A percentile compares a stretch with the other conserved stretches of the same genome.
Conservation (phyloP, 1,140 invertebrate species). For the Adoxophyes honmai region DNA sequence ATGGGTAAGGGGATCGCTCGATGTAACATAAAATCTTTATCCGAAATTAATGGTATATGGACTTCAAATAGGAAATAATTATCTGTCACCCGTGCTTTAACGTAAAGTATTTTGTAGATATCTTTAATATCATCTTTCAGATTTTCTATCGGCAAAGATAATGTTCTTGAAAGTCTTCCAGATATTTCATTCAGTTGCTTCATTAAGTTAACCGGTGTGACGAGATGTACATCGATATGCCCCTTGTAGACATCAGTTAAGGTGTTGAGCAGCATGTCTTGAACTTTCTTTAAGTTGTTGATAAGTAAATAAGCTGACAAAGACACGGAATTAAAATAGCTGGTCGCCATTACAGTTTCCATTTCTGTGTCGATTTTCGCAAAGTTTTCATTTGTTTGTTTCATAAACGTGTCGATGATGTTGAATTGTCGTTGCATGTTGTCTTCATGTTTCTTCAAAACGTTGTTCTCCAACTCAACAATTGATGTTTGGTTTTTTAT, state of each 20-base stretch:
- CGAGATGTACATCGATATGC: constrained; percentile 24
- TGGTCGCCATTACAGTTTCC: constrained; percentile 18
- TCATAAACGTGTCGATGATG: constrained; percentile 19
- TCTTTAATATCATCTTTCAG: constrained; percentile 15
- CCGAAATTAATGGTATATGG: constrained; percentile 18
- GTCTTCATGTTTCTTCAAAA: constrained; percentile 22
- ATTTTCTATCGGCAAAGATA: constrained; percentile 25
- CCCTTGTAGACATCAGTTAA: constrained; percentile 23
- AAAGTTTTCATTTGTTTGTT: constrained; percentile 20
- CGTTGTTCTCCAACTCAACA: constrained; percentile 24
- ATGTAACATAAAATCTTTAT: constrained; percentile 20
- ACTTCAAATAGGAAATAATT: constrained; percentile 23
- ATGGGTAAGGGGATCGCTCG: constrained; percentile 18
- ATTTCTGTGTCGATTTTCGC: constrained; percentile 10
- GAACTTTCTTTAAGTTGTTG: constrained; percentile 18
- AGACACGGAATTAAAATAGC: constrained; percentile 20
- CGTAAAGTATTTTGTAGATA: constrained; percentile 23
- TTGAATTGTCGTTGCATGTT: constrained; percentile 21
- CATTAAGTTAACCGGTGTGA: constrained; percentile 19
- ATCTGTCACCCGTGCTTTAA: constrained; percentile 19
- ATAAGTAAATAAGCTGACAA: constrained; percentile 19
- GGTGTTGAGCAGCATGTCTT: constrained; percentile 24
- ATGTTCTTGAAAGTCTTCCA: constrained; percentile 21
- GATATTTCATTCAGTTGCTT: constrained; percentile 22
- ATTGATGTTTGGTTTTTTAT: constrained; percentile 27